Conservation (phyloP, 1,140 invertebrate genomes). For the Meteorus sp. region DNA sequence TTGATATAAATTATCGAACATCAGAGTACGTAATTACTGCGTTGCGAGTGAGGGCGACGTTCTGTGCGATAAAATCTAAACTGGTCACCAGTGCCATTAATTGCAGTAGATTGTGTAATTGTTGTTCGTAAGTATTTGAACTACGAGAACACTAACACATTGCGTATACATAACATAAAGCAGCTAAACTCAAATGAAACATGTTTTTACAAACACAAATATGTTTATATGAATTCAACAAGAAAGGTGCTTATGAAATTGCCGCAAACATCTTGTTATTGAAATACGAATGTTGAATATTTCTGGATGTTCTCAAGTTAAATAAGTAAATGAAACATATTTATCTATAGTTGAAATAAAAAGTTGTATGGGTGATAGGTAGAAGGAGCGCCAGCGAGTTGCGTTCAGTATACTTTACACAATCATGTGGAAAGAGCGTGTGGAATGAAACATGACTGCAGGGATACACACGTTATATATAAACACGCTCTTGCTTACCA, state of each 20-base stretch:
- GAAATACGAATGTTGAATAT: too few species aligned
- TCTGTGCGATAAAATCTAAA: constrained; percentile 40
- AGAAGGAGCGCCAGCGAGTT: neutral
- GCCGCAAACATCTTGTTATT: too few species aligned
- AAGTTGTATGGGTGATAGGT: neutral
- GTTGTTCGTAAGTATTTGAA: constrained; percentile 22
- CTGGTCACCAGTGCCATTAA: constrained; percentile 36
- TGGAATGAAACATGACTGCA: neutral
- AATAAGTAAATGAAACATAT: too few species aligned
- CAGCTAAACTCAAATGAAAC: neutral
- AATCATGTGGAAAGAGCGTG: neutral
- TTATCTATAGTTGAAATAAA: neutral
- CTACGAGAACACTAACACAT: neutral
- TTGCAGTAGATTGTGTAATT: constrained; percentile 43
- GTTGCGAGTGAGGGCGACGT: constrained; percentile 28
- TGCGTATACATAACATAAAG: neutral
- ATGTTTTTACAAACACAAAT: neutral
- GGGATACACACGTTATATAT: neutral
- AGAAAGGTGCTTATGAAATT: too few species aligned
- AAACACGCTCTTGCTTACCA: neutral
- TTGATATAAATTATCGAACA: constrained; percentile 40
- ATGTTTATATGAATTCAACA: too few species aligned
- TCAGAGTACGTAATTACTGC: constrained; percentile 34
- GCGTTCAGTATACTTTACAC: neutral
- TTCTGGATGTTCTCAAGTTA: too few species aligned